phyloP scores from a whole-genome alignment of 1,140 invertebrate genomes.

The Heliconius hermathena region DNA sequence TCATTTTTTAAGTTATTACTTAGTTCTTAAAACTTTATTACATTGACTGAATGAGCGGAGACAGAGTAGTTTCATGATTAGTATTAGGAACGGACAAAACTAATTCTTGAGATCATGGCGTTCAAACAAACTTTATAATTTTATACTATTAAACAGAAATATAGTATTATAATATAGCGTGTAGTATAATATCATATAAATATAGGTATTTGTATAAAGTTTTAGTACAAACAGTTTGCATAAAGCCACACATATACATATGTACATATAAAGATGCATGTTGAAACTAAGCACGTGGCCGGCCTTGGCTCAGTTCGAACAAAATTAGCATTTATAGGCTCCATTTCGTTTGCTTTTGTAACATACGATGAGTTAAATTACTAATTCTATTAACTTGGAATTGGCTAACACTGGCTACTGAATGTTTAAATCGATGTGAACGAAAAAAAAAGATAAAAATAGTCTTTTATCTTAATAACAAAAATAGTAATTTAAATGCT shows the following conservation, averaged over 20 bases:
- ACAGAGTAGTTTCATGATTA: too few species aligned
- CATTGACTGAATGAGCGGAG: too few species aligned
- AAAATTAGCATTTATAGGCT: slow-evolving; percentile 41
- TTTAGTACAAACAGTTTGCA: slow-evolving; percentile 4
- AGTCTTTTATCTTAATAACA: too few species aligned
- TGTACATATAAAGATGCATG: slow-evolving; percentile 17
- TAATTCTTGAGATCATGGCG: too few species aligned
- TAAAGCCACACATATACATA: slow-evolving; percentile 21
- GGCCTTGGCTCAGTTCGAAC: slow-evolving; percentile 44
- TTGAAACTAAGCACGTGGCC: slow-evolving; percentile 45
- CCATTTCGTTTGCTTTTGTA: slow-evolving; percentile 26
- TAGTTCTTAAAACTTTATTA: too few species aligned
- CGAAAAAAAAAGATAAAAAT: too few species aligned
- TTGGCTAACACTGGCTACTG: neutral
- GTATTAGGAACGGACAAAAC: too few species aligned
- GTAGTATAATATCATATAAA: too few species aligned
- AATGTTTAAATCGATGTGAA: neutral
- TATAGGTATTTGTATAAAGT: neutral
- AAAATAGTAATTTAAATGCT: too few species aligned
- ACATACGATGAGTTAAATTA: slow-evolving; percentile 20
- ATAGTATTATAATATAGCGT: too few species aligned
- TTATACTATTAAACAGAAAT: neutral
- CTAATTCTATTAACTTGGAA: slow-evolving; percentile 13
- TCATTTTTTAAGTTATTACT: too few species aligned
- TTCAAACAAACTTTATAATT: too few species aligned